Conservation (phyloP, 2,888 invertebrate genomes). For the Athrips mouffetella region DNA sequence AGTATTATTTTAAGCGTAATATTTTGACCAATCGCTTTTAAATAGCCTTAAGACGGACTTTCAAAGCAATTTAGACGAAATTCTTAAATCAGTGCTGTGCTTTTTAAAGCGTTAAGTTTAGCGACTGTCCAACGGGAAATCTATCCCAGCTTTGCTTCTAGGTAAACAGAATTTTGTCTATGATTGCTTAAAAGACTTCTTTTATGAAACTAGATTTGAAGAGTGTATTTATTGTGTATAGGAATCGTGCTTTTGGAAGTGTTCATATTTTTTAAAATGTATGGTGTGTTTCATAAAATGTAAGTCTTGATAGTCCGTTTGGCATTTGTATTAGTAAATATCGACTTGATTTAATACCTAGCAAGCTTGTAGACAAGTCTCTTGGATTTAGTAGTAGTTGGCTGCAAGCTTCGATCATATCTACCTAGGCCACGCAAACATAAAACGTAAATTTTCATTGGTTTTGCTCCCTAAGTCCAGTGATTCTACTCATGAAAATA, state of each 20-base stretch:
- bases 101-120: too few species aligned
- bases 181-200: neutral
- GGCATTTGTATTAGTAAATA: neutral
- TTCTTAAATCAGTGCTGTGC: too few species aligned
- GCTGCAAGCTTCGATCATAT: neutral
- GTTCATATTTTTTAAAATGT: neutral
- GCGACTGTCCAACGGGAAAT: neutral
- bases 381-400: neutral
- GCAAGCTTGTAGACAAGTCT: neutral
- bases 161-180: neutral
- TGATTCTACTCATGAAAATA: too few species aligned
- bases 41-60: constrained; percentile 9
- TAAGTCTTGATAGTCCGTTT: neutral
- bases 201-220: constrained; percentile 3
- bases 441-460: too few species aligned
- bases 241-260: neutral
- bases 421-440: too few species aligned
- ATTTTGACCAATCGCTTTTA: constrained; percentile 12
- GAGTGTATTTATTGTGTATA: constrained; percentile 5
- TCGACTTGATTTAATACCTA: neutral
- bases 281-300: constrained; percentile 4
- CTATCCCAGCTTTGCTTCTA: neutral
- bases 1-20: constrained; percentile 10
- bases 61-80: neutral
- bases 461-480: too few species aligned